Percentiles rank a stretch among this genome's conserved stretches.
Evolutionary conservation across 2,113 vertebrate species (phyloP).

Genomic region (Sorex araneus): DNA sequence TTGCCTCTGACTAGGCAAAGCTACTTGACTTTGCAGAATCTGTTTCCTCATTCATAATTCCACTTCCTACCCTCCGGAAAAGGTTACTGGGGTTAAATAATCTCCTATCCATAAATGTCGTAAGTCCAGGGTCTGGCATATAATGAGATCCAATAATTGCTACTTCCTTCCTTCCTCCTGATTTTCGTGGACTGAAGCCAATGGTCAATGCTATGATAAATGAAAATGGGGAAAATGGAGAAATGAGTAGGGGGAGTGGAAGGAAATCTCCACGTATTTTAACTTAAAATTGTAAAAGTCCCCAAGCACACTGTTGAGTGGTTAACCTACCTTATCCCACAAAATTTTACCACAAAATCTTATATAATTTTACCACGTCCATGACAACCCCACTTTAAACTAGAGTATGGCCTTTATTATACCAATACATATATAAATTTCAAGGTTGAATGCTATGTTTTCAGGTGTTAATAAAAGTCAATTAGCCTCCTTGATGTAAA

Average conservation of each 20-base stretch:
- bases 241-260: too few species aligned
- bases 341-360: too few species aligned
- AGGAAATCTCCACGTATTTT: too few species aligned
- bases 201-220: background rate
- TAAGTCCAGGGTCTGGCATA: constrained; percentile 2
- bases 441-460: background rate
- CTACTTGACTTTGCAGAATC: constrained; percentile 34
- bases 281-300: background rate
- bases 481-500: background rate
- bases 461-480: background rate
- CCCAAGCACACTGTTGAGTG: too few species aligned
- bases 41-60: constrained; percentile 49
- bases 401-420: background rate
- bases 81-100: constrained; percentile 29
- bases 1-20: background rate
- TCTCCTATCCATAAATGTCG: background rate
- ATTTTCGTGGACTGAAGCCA: background rate
- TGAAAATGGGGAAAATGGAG: background rate
- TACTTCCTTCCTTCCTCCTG: constrained; percentile 45
- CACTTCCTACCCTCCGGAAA: constrained; percentile 41
- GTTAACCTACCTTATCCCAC: too few species aligned
- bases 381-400: background rate
- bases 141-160: background rate
- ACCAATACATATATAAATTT: background rate
- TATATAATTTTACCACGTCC: background rate